Conservation (phyloP, 1,140 invertebrate genomes). For the Tenebrio molitor region DNA sequence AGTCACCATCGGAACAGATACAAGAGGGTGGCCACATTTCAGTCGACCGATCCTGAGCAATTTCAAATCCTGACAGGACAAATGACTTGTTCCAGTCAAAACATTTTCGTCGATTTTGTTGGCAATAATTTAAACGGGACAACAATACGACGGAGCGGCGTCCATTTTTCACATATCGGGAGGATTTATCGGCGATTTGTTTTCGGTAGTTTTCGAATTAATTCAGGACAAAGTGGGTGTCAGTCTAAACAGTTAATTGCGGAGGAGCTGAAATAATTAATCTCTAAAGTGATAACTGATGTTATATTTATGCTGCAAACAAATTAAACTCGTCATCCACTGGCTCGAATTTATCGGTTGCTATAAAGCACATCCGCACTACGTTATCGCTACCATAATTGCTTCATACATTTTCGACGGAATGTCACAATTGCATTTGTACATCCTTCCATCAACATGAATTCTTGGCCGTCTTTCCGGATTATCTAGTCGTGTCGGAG, state of each 20-base stretch:
- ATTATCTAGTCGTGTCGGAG: background rate
- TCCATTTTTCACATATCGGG: too few species aligned
- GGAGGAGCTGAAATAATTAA: background rate
- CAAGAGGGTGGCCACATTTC: too few species aligned
- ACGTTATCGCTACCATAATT: conserved; percentile 7
- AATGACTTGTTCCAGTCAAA: too few species aligned
- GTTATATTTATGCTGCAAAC: conserved; percentile 21
- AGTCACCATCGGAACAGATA: too few species aligned
- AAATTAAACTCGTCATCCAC: conserved; percentile 31
- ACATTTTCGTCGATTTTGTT: too few species aligned
- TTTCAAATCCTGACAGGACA: too few species aligned
- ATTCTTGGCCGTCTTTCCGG: conserved; percentile 18
- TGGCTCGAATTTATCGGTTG: conserved; percentile 1
- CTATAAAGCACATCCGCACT: background rate
- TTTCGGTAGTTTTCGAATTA: too few species aligned
- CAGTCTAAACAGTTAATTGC: conserved; percentile 1
- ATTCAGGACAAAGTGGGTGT: too few species aligned
- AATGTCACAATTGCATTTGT: conserved; percentile 36
- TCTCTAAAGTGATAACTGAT: conserved; percentile 31
- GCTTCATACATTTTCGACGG: conserved; percentile 28
- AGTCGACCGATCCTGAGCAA: too few species aligned
- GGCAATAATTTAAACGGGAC: too few species aligned
- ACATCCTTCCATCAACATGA: conserved; percentile 20
- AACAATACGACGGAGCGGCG: too few species aligned
- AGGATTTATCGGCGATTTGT: too few species aligned